These are phyloP conservation scores for Marisa cornuarietis DNA, from an alignment of 1,140 invertebrate genomes.

Conservation along the genomic window DNA sequence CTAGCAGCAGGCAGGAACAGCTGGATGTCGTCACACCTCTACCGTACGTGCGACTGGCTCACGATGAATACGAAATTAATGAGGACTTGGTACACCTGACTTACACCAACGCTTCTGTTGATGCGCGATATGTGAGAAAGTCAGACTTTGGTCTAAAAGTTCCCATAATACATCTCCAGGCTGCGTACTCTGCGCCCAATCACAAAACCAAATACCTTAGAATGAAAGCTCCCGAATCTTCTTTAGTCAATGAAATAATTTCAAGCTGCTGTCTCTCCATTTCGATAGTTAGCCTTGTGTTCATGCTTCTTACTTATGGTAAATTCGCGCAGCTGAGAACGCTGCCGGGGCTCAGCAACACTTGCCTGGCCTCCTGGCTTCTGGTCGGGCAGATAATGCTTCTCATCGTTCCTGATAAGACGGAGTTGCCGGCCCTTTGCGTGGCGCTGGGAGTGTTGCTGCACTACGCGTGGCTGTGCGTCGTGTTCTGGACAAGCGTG, in stretches of 20 bases:
- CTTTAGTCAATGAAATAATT: slow-evolving; percentile 10
- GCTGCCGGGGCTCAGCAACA: slow-evolving; percentile 47
- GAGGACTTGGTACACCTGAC: background rate
- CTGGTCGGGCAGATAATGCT: slow-evolving; percentile 41
- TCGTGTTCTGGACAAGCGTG: slow-evolving; percentile 94
- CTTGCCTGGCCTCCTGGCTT: slow-evolving; percentile 38
- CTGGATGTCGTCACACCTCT: background rate
- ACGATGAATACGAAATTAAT: background rate
- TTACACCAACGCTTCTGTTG: slow-evolving; percentile 1
- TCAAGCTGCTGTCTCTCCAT: slow-evolving; percentile 25
- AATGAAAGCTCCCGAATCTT: background rate
- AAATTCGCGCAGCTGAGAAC: slow-evolving; percentile 42
- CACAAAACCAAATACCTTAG: background rate
- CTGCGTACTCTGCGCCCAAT: background rate
- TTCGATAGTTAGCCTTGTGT: slow-evolving; percentile 38
- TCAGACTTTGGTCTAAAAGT: background rate
- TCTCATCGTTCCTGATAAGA: background rate
- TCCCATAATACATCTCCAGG: background rate
- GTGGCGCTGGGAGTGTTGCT: slow-evolving; percentile 76
- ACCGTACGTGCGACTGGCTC: background rate
- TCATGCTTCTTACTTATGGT: slow-evolving; percentile 44
- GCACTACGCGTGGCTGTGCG: slow-evolving; percentile 90
- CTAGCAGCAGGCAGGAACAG: background rate
- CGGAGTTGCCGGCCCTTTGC: slow-evolving; percentile 48
- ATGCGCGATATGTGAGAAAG: background rate